Percentiles rank a stretch among this genome's conserved stretches.
Evolutionary conservation across 2,888 invertebrate genomes (phyloP).

Genomic region (Ophraella communa): DNA sequence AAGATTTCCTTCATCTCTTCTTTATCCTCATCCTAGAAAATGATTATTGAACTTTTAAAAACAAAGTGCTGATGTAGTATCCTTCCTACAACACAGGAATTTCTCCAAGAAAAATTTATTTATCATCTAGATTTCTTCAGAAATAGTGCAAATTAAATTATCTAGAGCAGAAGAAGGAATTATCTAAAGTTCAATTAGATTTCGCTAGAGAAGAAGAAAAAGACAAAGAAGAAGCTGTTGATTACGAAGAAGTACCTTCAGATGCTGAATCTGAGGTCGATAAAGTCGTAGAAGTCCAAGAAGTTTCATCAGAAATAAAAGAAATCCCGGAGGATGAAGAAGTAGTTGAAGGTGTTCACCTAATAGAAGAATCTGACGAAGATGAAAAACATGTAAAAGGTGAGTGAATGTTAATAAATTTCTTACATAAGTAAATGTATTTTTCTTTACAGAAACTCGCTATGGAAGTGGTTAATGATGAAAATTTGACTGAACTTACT

Average conservation of each 20-base stretch:
- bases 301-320: not conserved
- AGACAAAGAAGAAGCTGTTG: not conserved
- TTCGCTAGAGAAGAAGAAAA: not conserved
- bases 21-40: conserved; percentile 83
- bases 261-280: not conserved
- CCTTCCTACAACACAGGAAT: no score
- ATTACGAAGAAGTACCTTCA: not conserved
- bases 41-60: conserved; percentile 14
- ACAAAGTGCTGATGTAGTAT: not conserved
- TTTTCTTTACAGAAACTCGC: not conserved
- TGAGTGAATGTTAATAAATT: no score
- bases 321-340: not conserved
- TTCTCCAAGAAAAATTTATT: no score
- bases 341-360: not conserved
- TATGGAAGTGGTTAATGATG: not conserved
- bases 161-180: not conserved
- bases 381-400: not conserved
- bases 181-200: not conserved
- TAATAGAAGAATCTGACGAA: not conserved
- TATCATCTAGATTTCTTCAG: conserved; percentile 2
- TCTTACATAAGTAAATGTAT: no score
- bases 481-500: not conserved
- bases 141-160: not conserved
- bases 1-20: conserved; percentile 93
- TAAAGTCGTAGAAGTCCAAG: not conserved